phyloP scores from a whole-genome alignment of 2,888 invertebrate genomes.

The Dusona sp. region DNA sequence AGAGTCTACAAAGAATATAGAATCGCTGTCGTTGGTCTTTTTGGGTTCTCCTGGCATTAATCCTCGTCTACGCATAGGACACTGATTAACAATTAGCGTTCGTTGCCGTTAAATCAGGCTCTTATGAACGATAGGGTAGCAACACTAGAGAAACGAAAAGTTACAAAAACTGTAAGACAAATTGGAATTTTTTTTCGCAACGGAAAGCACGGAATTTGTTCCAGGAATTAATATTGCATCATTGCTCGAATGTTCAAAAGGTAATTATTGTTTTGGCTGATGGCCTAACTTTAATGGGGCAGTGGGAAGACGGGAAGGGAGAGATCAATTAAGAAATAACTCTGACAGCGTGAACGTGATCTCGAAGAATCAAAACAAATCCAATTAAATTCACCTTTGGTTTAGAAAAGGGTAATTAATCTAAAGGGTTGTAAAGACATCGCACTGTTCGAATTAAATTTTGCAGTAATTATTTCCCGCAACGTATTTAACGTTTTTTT shows the following conservation, averaged over 20 bases:
- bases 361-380: constrained; percentile 74
- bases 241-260: constrained; percentile 26
- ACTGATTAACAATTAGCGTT: constrained; percentile 53
- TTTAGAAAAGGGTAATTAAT: constrained; percentile 59
- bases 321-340: constrained; percentile 76
- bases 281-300: constrained; percentile 7
- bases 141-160: constrained; percentile 13
- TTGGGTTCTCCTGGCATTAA: constrained; percentile 35
- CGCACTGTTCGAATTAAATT: constrained; percentile 46
- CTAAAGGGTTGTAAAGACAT: constrained; percentile 66
- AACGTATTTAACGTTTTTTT: background rate
- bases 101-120: constrained; percentile 21
- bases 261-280: constrained; percentile 49
- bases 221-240: constrained; percentile 62
- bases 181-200: constrained; percentile 29
- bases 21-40: constrained; percentile 39
- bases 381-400: constrained; percentile 73
- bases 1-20: constrained; percentile 26
- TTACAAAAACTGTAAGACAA: background rate
- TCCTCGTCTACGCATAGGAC: constrained; percentile 1
- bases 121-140: background rate
- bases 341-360: constrained; percentile 68
- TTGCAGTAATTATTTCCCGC: background rate
- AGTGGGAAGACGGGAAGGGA: background rate
- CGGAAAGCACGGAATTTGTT: constrained; percentile 44